Evolutionary conservation across 64 coral and sea anemone species (phyloP).

Genomic region (Astreopora myriophthalma): DNA sequence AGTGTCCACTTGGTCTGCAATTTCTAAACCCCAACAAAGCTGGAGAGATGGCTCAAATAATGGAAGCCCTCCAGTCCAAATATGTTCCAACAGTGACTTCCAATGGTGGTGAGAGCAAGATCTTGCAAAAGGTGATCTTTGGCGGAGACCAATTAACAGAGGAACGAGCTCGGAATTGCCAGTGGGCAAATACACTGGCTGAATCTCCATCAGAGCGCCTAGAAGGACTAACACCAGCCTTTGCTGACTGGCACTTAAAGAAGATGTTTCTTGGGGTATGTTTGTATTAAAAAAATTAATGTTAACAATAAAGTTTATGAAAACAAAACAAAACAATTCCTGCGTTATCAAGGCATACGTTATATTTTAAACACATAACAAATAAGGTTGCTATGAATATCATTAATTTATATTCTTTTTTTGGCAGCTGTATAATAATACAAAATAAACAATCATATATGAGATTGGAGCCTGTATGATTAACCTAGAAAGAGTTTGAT

Average conservation of each 20-base stretch:
- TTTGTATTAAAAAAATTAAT: too few species aligned
- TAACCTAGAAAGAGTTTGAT: not conserved
- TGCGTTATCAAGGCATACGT: too few species aligned
- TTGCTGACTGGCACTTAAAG: conserved; percentile 63
- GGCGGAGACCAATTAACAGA: conserved; percentile 35
- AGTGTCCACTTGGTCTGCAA: conserved; percentile 27
- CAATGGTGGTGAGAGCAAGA: not conserved
- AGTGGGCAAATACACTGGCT: conserved; percentile 34
- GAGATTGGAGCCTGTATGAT: not conserved
- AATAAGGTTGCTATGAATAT: too few species aligned
- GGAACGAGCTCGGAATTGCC: conserved; percentile 25
- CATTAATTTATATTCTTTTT: too few species aligned
- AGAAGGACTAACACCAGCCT: conserved; percentile 30
- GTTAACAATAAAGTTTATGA: too few species aligned
- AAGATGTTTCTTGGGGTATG: conserved; percentile 20
- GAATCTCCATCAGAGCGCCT: not conserved
- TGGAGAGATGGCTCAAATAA: conserved; percentile 55
- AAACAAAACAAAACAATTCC: too few species aligned
- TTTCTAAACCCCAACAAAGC: conserved; percentile 49
- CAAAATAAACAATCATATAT: too few species aligned
- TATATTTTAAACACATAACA: too few species aligned
- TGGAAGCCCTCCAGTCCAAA: conserved; percentile 25
- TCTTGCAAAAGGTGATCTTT: conserved; percentile 34
- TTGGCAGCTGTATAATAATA: too few species aligned
- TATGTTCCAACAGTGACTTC: conserved; percentile 34